phyloP scores from a whole-genome alignment of 37 sponge, comb jelly and placozoan genomes.

The Hexactinellida sp. region DNA sequence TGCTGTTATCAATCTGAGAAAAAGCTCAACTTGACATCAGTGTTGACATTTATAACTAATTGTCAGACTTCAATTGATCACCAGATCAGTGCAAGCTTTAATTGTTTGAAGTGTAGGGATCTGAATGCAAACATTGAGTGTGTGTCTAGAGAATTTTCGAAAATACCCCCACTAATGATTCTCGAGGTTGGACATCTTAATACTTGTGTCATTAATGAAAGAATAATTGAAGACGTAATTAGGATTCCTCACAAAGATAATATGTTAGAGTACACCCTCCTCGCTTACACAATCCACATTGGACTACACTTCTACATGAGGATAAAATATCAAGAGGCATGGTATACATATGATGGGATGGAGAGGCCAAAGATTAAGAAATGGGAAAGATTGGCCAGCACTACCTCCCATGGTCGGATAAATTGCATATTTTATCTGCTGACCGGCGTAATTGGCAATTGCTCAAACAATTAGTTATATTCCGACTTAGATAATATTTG shows the following conservation, averaged over 20 bases:
- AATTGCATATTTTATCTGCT: no score
- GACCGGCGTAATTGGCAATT: no score
- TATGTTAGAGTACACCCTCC: not conserved
- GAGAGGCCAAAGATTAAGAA: not conserved
- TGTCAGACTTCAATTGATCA: not conserved
- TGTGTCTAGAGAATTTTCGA: not conserved
- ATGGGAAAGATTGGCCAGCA: no score
- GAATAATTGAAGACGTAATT: not conserved
- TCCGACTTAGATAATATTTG: no score
- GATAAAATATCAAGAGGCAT: not conserved
- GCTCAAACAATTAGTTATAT: no score
- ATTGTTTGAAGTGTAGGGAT: not conserved
- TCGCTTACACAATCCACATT: not conserved
- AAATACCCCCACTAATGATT: not conserved
- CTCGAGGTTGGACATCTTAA: not conserved
- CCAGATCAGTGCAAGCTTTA: not conserved
- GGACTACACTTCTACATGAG: not conserved
- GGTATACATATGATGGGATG: not conserved
- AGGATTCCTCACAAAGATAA: not conserved
- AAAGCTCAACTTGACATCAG: not conserved
- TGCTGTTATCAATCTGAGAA: not conserved
- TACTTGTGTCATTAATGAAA: not conserved
- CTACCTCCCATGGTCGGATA: no score
- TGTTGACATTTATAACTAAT: not conserved
- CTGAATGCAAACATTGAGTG: not conserved